phyloP scores from a whole-genome alignment of 2,113 vertebrate genomes.

The Rhombomys opimus region DNA sequence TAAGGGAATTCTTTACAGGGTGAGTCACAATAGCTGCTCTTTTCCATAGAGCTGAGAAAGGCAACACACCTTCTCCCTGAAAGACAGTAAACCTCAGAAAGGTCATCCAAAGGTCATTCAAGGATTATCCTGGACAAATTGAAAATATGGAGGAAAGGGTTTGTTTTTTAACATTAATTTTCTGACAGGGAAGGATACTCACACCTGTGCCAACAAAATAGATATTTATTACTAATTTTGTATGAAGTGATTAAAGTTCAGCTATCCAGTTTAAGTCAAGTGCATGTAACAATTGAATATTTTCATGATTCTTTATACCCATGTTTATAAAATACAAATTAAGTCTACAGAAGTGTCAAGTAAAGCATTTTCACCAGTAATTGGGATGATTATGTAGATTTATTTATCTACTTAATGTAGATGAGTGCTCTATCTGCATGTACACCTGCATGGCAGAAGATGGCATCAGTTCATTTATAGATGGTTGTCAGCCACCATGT shows the following conservation, averaged over 20 bases:
- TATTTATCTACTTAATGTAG: too few relatives aligned
- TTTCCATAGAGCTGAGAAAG: not conserved
- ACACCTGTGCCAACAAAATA: not conserved
- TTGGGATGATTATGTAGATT: not conserved
- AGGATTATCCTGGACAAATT: constrained; percentile 21
- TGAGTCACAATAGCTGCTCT: constrained; percentile 44
- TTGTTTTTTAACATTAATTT: constrained; percentile 45
- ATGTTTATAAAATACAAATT: constrained; percentile 23
- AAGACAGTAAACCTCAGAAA: constrained; percentile 49
- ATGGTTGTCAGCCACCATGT: too few relatives aligned
- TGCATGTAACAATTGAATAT: constrained; percentile 48
- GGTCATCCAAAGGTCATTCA: constrained; percentile 60
- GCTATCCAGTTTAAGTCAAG: constrained; percentile 24
- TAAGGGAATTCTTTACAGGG: constrained; percentile 12
- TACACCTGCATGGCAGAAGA: too few relatives aligned
- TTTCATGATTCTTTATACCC: not conserved
- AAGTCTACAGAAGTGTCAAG: not conserved
- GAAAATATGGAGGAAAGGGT: not conserved
- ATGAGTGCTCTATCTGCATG: too few relatives aligned
- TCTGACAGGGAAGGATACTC: not conserved
- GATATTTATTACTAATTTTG: constrained; percentile 9
- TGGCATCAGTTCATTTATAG: too few relatives aligned
- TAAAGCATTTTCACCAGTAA: not conserved
- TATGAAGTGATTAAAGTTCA: not conserved
- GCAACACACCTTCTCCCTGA: not conserved